Base-by-base conservation (phyloP, 2,888 invertebrate genomes). In the Allacma fusca region DNA sequence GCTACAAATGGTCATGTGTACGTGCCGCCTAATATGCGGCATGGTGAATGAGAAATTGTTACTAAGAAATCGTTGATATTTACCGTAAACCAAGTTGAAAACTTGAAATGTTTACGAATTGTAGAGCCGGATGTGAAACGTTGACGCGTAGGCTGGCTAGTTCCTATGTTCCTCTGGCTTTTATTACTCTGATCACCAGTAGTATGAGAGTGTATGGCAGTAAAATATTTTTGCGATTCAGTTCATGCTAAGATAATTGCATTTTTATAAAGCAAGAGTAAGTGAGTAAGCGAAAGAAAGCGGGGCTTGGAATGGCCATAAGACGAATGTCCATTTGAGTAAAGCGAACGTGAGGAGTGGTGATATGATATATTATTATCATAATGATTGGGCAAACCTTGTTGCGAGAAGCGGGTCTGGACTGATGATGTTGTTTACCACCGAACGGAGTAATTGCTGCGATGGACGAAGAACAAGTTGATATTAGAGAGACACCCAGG, bases 341-440 rank as follows among this genome's bases (percentile, higher is more conserved):
- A 34, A 9, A 34, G 34, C 34, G 9, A 34, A 34, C 34, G 34
- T 34, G 34, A 34, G 73, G 64, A 73, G 73, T 73, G 73, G 40
- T 62, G 28, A 71, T 43, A 57, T 71, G 71, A 71, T 26, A 57
- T 73, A 62, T 64, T 73, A 29, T 34, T 29, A 28, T 44, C 9
- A 28, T 26, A 50, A 34, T 29, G 28, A 26, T 28, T 29, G 40
- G 23, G 23, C 74, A 28, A 65, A 74, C 74, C 74, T 65, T 64
- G 64, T 73, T 62, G 64, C 64, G 73, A 73, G 73, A 62, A 59
- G 34, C 73, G 62, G 64, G 62, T 73, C 73, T 73, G 72, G 68
- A 40, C 43, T 34, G 40, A 68, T 68, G 68, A 29, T 34, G 34
- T 29, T 68, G 40, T 40, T 67, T 67, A 28, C 29, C 29, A 62